Percentiles rank a stretch among this genome's conserved stretches.
Evolutionary conservation across 2,113 vertebrate genomes (phyloP).

Genomic region (Pteropus alecto): DNA sequence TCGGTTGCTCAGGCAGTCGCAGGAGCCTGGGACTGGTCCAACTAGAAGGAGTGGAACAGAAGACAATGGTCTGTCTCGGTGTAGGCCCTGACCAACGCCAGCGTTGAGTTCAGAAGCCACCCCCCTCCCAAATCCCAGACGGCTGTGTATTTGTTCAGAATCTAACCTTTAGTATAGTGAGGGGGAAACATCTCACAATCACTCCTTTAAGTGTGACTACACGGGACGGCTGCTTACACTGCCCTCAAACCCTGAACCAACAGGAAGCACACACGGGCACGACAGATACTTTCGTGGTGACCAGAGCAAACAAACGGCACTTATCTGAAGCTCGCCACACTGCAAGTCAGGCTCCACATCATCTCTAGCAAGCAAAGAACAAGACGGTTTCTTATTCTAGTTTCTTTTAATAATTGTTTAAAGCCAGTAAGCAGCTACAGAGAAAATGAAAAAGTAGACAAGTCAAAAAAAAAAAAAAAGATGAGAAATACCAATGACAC

Average conservation of each 20-base stretch:
- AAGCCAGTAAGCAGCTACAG: constrained; percentile 51
- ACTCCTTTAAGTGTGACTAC: constrained; percentile 6
- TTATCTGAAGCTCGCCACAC: constrained; percentile 23
- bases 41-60: neutral
- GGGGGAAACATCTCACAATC: neutral
- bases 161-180: neutral
- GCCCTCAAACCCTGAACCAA: neutral
- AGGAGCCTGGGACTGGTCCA: constrained; percentile 38
- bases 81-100: constrained; percentile 26
- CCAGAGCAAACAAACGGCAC: neutral
- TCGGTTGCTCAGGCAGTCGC: neutral
- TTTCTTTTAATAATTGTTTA: constrained; percentile 61
- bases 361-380: constrained; percentile 42
- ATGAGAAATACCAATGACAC: constrained; percentile 20
- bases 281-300: neutral
- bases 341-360: neutral
- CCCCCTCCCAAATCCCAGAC: constrained; percentile 9
- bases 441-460: constrained; percentile 37
- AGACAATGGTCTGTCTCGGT: constrained; percentile 2
- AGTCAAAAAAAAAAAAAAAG: neutral
- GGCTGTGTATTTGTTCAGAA: neutral
- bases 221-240: neutral
- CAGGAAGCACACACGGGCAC: neutral
- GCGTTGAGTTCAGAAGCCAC: constrained; percentile 34
- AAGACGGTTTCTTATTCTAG: constrained; percentile 27